A percentile compares a stretch with the other conserved stretches of the same genome.
Evolutionary conservation across 2,888 invertebrate species (phyloP).

Genomic region (Sympetrum striolatum): DNA sequence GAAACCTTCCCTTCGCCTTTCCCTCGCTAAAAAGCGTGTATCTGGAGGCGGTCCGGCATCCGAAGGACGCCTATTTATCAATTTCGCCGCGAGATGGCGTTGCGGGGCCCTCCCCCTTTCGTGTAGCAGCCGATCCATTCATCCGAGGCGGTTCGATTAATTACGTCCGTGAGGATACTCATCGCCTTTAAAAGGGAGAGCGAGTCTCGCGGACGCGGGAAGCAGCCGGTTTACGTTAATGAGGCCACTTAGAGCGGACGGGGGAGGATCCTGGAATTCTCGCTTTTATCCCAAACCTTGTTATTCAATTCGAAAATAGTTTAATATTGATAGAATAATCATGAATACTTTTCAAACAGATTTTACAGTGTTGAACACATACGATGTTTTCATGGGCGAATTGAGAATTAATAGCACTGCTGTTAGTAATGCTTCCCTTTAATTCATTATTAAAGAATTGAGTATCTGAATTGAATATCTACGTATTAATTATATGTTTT

Average conservation of each 20-base stretch:
- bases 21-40: background rate
- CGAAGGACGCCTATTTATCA: background rate
- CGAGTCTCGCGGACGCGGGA: background rate
- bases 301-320: no score
- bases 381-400: no score
- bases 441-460: no score
- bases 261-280: no score
- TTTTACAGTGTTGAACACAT: no score
- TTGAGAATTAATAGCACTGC: no score
- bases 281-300: no score
- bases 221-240: background rate
- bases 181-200: background rate
- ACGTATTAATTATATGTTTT: no score
- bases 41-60: background rate
- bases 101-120: background rate
- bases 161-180: background rate
- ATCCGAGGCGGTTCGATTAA: conserved; percentile 8
- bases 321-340: no score
- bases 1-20: background rate
- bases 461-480: no score
- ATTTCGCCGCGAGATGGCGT: background rate
- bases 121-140: background rate
- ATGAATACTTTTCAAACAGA: no score
- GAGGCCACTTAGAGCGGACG: background rate
- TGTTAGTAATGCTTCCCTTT: no score